phyloP scores from a whole-genome alignment of 2,113 vertebrate genomes.

The Corvus cornix region DNA sequence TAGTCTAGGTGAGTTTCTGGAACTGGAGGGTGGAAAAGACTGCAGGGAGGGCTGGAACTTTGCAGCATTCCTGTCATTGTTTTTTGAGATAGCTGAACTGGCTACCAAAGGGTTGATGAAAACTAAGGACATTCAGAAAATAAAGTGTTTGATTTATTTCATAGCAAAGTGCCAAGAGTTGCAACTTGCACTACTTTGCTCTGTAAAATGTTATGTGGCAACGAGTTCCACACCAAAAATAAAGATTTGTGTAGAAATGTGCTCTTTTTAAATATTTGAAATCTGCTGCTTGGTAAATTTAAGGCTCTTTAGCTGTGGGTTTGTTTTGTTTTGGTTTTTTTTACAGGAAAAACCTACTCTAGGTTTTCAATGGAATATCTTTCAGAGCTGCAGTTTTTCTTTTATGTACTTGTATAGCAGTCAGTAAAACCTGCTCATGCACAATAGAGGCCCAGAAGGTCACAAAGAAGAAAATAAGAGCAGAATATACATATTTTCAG shows the following conservation, averaged over 20 bases:
- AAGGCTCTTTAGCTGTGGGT: not conserved
- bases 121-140: not conserved
- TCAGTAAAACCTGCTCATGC: not conserved
- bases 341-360: not conserved
- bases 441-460: not conserved
- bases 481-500: fast-evolving
- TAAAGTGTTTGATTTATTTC: not conserved
- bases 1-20: constrained; percentile 47
- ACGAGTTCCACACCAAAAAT: not conserved
- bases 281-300: not conserved
- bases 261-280: not conserved
- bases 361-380: not conserved
- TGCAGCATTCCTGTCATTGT: not conserved
- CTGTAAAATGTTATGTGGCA: not conserved
- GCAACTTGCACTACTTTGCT: not conserved
- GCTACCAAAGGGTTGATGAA: not conserved
- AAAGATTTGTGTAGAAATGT: not conserved
- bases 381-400: not conserved
- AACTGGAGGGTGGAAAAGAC: constrained; percentile 15
- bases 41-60: not conserved
- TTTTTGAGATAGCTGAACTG: not conserved
- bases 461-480: not conserved
- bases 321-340: not conserved
- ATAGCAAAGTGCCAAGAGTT: not conserved
- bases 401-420: not conserved